Percentiles rank a stretch among this genome's conserved stretches.
Conservation (phyloP, 2,888 invertebrate species). For the Luffia ferchaultella region DNA sequence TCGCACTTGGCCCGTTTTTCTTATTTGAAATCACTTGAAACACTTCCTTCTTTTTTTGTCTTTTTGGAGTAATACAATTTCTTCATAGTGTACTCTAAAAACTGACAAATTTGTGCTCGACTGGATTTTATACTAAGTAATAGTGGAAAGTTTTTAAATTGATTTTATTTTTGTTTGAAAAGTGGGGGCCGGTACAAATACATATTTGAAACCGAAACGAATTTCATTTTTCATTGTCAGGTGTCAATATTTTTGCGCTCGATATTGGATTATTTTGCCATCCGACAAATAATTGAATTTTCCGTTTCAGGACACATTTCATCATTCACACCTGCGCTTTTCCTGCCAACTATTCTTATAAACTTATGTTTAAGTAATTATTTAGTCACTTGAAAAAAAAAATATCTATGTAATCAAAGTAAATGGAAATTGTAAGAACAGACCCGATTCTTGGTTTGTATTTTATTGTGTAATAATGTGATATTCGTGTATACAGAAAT, state of each 20-base stretch:
- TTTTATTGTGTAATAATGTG: too few relatives aligned
- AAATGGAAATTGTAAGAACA: too few relatives aligned
- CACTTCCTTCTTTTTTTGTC: not conserved
- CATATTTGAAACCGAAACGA: not conserved
- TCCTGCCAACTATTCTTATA: not conserved
- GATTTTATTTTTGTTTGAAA: not conserved
- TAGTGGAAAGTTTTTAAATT: not conserved
- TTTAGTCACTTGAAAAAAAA: not conserved
- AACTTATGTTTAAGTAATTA: not conserved
- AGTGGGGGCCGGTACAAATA: not conserved
- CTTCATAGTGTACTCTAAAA: not conserved
- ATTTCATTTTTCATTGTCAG: not conserved
- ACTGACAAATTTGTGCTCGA: not conserved
- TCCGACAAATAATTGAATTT: not conserved
- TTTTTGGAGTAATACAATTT: not conserved
- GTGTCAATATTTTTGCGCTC: not conserved
- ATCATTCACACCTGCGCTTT: not conserved
- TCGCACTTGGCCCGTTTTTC: too few relatives aligned
- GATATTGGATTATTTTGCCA: not conserved
- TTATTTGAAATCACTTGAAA: too few relatives aligned
- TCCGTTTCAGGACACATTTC: not conserved
- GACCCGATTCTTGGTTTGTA: too few relatives aligned
- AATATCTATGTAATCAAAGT: too few relatives aligned
- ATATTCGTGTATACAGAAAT: too few relatives aligned
- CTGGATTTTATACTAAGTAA: not conserved